A percentile compares a stretch with the other conserved stretches of the same genome.
Evolutionary conservation across 1,140 invertebrate genomes (phyloP).

Genomic region (Augochlora pura): DNA sequence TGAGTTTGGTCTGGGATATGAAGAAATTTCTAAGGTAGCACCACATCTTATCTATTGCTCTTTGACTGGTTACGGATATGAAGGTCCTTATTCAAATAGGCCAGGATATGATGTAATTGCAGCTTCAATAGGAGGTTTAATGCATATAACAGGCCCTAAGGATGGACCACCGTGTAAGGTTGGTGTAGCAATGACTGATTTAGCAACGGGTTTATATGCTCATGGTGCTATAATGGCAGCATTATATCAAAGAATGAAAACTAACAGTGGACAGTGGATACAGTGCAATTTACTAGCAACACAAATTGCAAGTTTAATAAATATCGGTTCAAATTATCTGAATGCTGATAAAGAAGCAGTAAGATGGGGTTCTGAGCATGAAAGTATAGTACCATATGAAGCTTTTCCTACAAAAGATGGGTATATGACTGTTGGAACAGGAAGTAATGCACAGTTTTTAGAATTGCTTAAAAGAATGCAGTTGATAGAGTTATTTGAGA

Average conservation of each 20-base stretch:
- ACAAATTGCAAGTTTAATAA: constrained; percentile 93
- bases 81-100: constrained; percentile 91
- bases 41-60: constrained; percentile 96
- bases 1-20: constrained; percentile 89
- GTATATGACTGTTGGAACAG: constrained; percentile 91
- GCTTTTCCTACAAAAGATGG: constrained; percentile 91
- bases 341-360: constrained; percentile 90
- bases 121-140: constrained; percentile 93
- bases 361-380: constrained; percentile 94
- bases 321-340: constrained; percentile 94
- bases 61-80: constrained; percentile 93
- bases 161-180: constrained; percentile 93
- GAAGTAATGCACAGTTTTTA: constrained; percentile 89
- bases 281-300: constrained; percentile 97
- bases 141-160: constrained; percentile 92
- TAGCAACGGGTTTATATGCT: constrained; percentile 95
- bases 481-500: constrained; percentile 82
- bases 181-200: constrained; percentile 95
- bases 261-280: constrained; percentile 93
- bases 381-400: constrained; percentile 97
- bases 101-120: constrained; percentile 98
- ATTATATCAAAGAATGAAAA: constrained; percentile 88
- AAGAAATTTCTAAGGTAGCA: constrained; percentile 85
- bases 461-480: constrained; percentile 85
- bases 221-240: constrained; percentile 98